A percentile compares a stretch with the other conserved stretches of the same genome.
Evolutionary conservation across 2,797 vertebrate genomes (phyloP).

Genomic region (Lagodon rhomboides): DNA sequence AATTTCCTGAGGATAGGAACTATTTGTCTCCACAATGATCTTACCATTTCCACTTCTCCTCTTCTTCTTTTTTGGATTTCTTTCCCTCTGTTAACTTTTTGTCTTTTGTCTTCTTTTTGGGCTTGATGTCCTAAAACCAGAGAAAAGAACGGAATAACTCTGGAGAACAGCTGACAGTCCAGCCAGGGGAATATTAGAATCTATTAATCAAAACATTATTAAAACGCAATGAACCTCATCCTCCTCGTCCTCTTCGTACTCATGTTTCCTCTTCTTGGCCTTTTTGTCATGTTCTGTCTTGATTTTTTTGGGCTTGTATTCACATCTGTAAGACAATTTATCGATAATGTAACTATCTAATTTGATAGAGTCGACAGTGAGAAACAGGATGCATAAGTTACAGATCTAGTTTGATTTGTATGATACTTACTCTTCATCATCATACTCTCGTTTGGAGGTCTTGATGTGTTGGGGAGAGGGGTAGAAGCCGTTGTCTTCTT

Average conservation of each 20-base stretch:
- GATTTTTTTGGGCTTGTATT: constrained; percentile 92
- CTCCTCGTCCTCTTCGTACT: constrained; percentile 91
- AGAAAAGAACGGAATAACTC: constrained; percentile 16
- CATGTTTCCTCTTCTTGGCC: constrained; percentile 94
- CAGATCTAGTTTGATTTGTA: background rate
- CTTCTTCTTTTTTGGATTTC: constrained; percentile 95
- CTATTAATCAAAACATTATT: background rate
- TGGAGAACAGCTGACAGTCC: background rate
- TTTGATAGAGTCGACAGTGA: background rate
- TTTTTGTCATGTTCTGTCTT: constrained; percentile 95
- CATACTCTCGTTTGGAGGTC: constrained; percentile 88
- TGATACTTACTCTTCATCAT: constrained; percentile 91
- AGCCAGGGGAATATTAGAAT: background rate
- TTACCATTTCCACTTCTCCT: constrained; percentile 98
- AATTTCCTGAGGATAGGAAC: constrained; percentile 39
- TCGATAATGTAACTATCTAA: background rate
- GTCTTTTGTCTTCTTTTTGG: constrained; percentile 94
- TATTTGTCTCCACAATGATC: constrained; percentile 14
- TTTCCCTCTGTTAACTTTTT: constrained; percentile 89
- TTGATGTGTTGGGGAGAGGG: constrained; percentile 89
- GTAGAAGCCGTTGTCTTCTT: constrained; percentile 90
- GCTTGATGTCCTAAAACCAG: constrained; percentile 87
- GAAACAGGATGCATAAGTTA: background rate
- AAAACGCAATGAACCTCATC: constrained; percentile 79
- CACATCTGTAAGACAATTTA: constrained; percentile 81